Evolutionary conservation across 2,113 vertebrate genomes (phyloP).

Genomic region (Eptesicus fuscus): DNA sequence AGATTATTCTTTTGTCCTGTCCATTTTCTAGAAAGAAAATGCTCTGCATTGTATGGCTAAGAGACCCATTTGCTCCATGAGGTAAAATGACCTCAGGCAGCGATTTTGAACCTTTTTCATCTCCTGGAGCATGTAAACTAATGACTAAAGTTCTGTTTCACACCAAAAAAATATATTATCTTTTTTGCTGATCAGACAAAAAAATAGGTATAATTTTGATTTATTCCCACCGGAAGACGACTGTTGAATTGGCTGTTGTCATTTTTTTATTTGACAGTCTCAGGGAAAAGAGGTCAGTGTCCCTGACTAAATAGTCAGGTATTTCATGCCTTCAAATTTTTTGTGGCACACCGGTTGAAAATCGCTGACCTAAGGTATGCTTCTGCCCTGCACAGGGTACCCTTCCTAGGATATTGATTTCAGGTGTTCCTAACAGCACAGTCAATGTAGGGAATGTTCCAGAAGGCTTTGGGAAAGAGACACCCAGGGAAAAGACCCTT

Average conservation of each 20-base stretch:
- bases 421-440: not conserved
- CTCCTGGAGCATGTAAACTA: not conserved
- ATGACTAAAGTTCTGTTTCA: not conserved
- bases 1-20: constrained; percentile 35
- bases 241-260: not conserved
- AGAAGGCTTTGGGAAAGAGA: rapidly evolving
- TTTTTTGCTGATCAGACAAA: not conserved
- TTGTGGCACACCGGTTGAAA: not conserved
- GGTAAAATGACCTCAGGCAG: constrained; percentile 10
- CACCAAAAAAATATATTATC: not conserved
- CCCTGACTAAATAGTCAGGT: not conserved
- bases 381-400: not conserved
- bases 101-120: not conserved
- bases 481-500: not conserved
- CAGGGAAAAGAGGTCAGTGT: too few species aligned
- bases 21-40: constrained; percentile 16
- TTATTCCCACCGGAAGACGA: not conserved
- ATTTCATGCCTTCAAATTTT: not conserved
- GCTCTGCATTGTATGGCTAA: not conserved
- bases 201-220: not conserved
- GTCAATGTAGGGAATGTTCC: not conserved
- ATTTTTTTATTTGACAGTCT: not conserved
- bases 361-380: not conserved
- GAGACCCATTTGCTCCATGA: not conserved
- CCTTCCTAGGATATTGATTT: not conserved